These are phyloP conservation scores for Andrena minutula DNA, from an alignment of 2,888 invertebrate species.

Conservation along the genomic window DNA sequence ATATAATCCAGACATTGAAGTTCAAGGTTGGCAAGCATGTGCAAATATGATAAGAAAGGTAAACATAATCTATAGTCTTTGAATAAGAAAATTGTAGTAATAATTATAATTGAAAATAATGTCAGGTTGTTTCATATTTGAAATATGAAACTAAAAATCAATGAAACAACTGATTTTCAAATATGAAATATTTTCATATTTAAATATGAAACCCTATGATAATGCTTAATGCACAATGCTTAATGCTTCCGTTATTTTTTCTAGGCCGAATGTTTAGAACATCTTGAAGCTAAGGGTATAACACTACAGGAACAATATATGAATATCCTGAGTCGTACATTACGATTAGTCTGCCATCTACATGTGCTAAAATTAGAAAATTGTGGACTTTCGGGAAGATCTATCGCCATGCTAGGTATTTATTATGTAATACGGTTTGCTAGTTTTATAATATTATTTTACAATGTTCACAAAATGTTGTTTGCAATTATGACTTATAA, in stretches of 20 bases:
- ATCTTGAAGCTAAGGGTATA: constrained; percentile 89
- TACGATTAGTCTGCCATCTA: constrained; percentile 90
- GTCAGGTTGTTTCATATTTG: constrained; percentile 24
- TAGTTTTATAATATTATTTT: constrained; percentile 17
- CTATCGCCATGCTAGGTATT: constrained; percentile 91
- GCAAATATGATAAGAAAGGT: constrained; percentile 92
- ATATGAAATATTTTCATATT: constrained; percentile 31
- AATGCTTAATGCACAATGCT: constrained; percentile 45
- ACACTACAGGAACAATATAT: constrained; percentile 89
- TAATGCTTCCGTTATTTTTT: constrained; percentile 72
- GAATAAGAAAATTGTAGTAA: constrained; percentile 5
- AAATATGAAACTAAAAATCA: too few species aligned
- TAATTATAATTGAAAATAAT: neutral
- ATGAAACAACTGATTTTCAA: too few species aligned
- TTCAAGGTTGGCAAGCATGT: constrained; percentile 94
- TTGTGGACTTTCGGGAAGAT: constrained; percentile 90
- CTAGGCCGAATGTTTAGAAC: constrained; percentile 90
- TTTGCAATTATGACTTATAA: neutral
- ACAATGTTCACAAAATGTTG: neutral
- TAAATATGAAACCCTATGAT: constrained; percentile 13
- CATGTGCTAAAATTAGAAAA: constrained; percentile 92
- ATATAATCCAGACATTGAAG: constrained; percentile 91
- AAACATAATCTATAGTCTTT: constrained; percentile 56
- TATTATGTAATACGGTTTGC: constrained; percentile 55
- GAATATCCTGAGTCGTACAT: constrained; percentile 90